A percentile compares a stretch with the other conserved stretches of the same genome.
phyloP scores from a whole-genome alignment of 2,797 vertebrate genomes.

The Lepilemur ruficaudatus region DNA sequence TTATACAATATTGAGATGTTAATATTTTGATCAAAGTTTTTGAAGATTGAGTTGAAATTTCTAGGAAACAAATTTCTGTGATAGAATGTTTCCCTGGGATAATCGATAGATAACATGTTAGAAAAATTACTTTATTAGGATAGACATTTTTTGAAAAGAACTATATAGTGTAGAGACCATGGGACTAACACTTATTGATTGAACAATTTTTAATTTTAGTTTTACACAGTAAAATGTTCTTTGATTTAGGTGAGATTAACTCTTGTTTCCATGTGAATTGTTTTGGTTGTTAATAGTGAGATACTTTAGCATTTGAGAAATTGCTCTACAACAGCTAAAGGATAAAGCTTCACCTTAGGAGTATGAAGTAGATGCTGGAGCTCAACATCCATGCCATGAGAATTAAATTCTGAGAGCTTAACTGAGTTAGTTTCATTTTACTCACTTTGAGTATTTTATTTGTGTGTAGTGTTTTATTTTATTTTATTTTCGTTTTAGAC shows the following conservation, averaged over 20 bases:
- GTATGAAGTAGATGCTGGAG: not conserved
- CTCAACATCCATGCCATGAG: not conserved
- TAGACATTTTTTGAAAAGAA: conserved; percentile 1
- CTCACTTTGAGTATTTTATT: conserved; percentile 43
- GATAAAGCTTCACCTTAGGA: not conserved
- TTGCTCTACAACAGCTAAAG: not conserved
- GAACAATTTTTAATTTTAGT: conserved; percentile 28
- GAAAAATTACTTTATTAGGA: conserved; percentile 28
- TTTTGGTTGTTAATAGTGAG: conserved; percentile 50
- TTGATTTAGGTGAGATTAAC: conserved; percentile 31
- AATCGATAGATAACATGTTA: not conserved
- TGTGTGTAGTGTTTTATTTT: not conserved
- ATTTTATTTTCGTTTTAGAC: too few species aligned
- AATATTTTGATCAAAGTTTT: conserved; percentile 47
- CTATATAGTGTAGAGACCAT: not conserved
- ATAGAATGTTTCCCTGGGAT: conserved; percentile 20
- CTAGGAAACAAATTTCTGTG: conserved; percentile 20
- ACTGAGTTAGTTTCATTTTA: conserved; percentile 20
- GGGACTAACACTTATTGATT: not conserved
- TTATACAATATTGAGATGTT: not conserved
- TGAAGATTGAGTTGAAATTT: conserved; percentile 18
- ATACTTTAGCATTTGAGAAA: not conserved
- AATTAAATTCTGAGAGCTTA: conserved; percentile 34
- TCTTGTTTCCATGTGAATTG: conserved; percentile 29
- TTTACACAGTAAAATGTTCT: not conserved